These are phyloP conservation scores for Lonchura striata DNA, from an alignment of 2,113 vertebrate genomes.

Conservation along the genomic window DNA sequence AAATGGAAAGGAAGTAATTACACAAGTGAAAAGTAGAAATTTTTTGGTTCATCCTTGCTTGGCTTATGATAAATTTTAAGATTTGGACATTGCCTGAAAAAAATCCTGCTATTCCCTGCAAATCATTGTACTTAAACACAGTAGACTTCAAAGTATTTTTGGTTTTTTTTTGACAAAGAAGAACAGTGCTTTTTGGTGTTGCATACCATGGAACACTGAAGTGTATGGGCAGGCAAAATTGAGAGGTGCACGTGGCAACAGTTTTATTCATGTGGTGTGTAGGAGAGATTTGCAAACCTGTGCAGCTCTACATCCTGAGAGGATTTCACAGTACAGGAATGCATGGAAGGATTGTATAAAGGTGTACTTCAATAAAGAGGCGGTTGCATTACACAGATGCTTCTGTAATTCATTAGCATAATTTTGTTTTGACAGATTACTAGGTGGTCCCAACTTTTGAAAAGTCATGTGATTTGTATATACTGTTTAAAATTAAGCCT, in stretches of 20 bases:
- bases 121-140: conserved; percentile 72
- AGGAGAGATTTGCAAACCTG: conserved; percentile 68
- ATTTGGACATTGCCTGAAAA: conserved; percentile 61
- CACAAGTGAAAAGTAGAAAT: conserved; percentile 32
- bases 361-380: conserved; percentile 73
- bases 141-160: conserved; percentile 35
- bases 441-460: conserved; percentile 72
- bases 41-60: conserved; percentile 46
- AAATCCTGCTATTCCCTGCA: conserved; percentile 61
- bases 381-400: conserved; percentile 67
- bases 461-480: conserved; percentile 81
- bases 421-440: conserved; percentile 69
- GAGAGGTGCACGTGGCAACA: conserved; percentile 74
- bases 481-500: conserved; percentile 80
- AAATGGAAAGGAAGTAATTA: conserved; percentile 52
- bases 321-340: conserved; percentile 64
- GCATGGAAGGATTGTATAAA: conserved; percentile 69
- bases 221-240: conserved; percentile 65
- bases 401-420: conserved; percentile 72
- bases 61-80: conserved; percentile 24
- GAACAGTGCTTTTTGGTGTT: conserved; percentile 73
- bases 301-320: conserved; percentile 59
- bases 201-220: conserved; percentile 72
- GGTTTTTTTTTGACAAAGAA: background rate
- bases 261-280: conserved; percentile 72